Evolutionary conservation across 1,140 invertebrate genomes (phyloP).

Genomic region (Drosophila pallidifrons): DNA sequence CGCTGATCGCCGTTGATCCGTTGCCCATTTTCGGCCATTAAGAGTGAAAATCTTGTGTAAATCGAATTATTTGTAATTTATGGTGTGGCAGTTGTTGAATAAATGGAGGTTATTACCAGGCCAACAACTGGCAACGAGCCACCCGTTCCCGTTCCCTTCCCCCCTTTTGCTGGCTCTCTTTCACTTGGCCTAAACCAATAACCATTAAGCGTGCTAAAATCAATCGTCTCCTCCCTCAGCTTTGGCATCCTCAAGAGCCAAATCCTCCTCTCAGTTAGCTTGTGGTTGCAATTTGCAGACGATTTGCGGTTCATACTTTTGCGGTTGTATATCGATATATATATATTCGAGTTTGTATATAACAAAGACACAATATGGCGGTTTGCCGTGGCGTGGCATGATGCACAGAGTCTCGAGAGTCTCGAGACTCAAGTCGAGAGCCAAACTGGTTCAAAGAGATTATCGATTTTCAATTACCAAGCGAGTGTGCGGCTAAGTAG

Average conservation of each 20-base stretch:
- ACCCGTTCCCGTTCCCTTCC: constrained; percentile 10
- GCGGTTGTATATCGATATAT: constrained; percentile 34
- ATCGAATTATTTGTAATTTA: constrained; percentile 84
- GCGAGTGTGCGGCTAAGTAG: constrained; percentile 82
- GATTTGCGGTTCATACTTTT: constrained; percentile 71
- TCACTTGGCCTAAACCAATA: constrained; percentile 72
- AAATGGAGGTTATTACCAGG: constrained; percentile 78
- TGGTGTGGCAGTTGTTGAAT: constrained; percentile 78
- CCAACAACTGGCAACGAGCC: constrained; percentile 52
- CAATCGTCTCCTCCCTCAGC: constrained; percentile 57
- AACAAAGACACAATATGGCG: constrained; percentile 58
- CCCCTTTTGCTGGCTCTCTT: constrained; percentile 7
- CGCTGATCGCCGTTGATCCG: constrained; percentile 34
- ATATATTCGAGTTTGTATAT: constrained; percentile 30
- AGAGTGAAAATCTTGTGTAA: constrained; percentile 84
- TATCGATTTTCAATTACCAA: constrained; percentile 82
- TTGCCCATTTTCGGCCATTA: constrained; percentile 80
- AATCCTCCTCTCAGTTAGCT: constrained; percentile 50
- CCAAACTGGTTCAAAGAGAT: constrained; percentile 82
- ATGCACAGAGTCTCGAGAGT: constrained; percentile 22
- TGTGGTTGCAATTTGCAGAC: constrained; percentile 80
- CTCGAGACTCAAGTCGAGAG: constrained; percentile 27
- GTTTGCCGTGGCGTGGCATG: constrained; percentile 40
- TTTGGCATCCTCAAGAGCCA: neutral
- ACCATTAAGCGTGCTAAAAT: constrained; percentile 83